Conservation (phyloP, 2,113 vertebrate genomes). For the Mola mola region DNA sequence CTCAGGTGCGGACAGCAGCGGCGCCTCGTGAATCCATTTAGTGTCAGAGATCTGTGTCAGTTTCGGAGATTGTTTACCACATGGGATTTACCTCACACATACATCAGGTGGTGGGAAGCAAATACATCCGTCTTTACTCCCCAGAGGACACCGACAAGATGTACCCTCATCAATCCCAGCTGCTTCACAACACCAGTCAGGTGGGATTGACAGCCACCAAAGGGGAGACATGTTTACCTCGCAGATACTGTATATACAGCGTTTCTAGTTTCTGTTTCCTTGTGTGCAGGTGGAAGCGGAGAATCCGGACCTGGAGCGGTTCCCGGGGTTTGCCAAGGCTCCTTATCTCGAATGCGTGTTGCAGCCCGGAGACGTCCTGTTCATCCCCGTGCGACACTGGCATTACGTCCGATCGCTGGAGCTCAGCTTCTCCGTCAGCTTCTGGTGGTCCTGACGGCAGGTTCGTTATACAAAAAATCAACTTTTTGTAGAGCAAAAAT, state of each 20-base stretch:
- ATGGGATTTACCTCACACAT: slow-evolving; percentile 20
- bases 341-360: slow-evolving; percentile 88
- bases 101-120: slow-evolving; percentile 90
- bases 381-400: slow-evolving; percentile 91
- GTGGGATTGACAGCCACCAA: slow-evolving; percentile 76
- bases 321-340: slow-evolving; percentile 88
- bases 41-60: slow-evolving; percentile 18
- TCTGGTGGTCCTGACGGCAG: slow-evolving; percentile 92
- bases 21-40: slow-evolving; percentile 1
- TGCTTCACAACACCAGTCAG: slow-evolving; percentile 97
- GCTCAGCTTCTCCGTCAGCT: slow-evolving; percentile 95
- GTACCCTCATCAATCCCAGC: slow-evolving; percentile 89
- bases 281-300: slow-evolving; percentile 90
- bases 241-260: slow-evolving; percentile 28
- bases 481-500: background rate
- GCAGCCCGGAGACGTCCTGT: slow-evolving; percentile 90
- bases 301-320: slow-evolving; percentile 84
- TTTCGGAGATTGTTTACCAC: slow-evolving; percentile 20
- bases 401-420: slow-evolving; percentile 92
- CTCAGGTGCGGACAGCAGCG: slow-evolving; percentile 81
- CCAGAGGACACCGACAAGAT: slow-evolving; percentile 86
- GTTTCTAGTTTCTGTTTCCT: slow-evolving; percentile 27
- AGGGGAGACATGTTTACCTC: slow-evolving; percentile 27
- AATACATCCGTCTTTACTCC: slow-evolving; percentile 91
- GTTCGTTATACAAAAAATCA: background rate